Conservation (phyloP, 2,888 invertebrate genomes). For the Portevinia maculata region DNA sequence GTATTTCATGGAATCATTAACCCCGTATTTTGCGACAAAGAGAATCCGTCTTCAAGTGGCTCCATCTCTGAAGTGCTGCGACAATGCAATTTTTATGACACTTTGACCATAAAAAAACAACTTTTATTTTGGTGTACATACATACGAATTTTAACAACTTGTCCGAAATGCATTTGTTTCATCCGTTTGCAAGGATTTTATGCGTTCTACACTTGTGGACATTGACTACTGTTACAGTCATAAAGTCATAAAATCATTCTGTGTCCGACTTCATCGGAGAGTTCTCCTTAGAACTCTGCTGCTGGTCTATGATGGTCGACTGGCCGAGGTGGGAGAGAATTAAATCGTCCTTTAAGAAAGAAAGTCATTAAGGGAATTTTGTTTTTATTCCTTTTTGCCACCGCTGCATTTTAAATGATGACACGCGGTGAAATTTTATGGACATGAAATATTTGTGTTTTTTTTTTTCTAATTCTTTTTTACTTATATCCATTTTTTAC, state of each 20-base stretch:
- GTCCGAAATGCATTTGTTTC: conserved; percentile 51
- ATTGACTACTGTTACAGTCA: conserved; percentile 53
- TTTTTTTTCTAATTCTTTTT: conserved; percentile 15
- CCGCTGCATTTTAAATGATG: conserved; percentile 80
- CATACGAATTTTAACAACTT: conserved; percentile 65
- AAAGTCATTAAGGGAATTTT: conserved; percentile 76
- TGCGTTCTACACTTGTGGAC: conserved; percentile 55
- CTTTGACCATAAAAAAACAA: conserved; percentile 47
- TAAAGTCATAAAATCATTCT: conserved; percentile 50
- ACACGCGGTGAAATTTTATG: conserved; percentile 51
- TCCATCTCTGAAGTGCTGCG: conserved; percentile 42
- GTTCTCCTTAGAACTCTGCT: conserved; percentile 24
- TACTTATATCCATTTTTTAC: conserved; percentile 16
- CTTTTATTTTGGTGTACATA: conserved; percentile 31
- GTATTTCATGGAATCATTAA: conserved; percentile 28
- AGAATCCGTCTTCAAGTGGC: conserved; percentile 7
- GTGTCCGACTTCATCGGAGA: conserved; percentile 44
- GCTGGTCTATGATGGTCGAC: neutral
- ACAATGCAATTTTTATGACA: conserved; percentile 42
- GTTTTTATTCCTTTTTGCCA: conserved; percentile 79
- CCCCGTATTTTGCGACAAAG: conserved; percentile 17
- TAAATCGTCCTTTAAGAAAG: conserved; percentile 38
- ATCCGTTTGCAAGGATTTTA: conserved; percentile 39
- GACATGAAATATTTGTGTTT: conserved; percentile 20
- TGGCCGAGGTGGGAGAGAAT: conserved; percentile 25